Evolutionary conservation across 1,140 invertebrate genomes (phyloP), one percentile per base, ranked within the genome.

Genomic region (Sycophila sp.): DNA sequence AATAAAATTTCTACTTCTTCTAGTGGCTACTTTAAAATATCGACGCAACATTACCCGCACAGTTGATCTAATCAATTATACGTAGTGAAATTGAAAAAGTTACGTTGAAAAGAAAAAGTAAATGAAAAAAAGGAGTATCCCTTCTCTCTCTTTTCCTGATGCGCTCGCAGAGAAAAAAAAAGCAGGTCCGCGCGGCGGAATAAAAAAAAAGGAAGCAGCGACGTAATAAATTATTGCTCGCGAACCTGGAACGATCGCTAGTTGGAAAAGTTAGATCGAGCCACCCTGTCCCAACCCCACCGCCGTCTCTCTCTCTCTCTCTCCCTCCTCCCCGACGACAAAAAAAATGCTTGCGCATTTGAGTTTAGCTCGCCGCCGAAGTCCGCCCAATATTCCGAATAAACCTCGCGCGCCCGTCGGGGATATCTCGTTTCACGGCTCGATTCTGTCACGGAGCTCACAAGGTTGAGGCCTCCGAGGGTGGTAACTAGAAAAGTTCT

Each of bases 401-500:
- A 81, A 82, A 79, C 76, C 75, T 74, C 58, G 68, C 51, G 47
- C 70, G 34, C 10, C 49, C 55, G 38, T 56, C 62, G 60, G 76
- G n/a, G n/a, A n/a, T n/a, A 86, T 85, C 85, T 85, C 82, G 83
- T 86, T 86, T 86, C 84, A 86, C 84, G 84, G 80, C 83, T 86
- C 82, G 77, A 81, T 85, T 85, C 81, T 85, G 84, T 83, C 82
- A 82, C 80, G 77, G 78, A 78, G 75, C 49, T 67, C 51, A 45
- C 64, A 53, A 24, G 65, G 40, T 42, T 38, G 75, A 68, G 73
- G 69, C 76, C 68, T 64, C 65, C 69, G 71, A 75, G 40, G 38
- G 28, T 49, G 79, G 84, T 85, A 86, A 85, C 84, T 85, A 83
- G 84, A 85, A 85, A 85, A 86, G 74, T 86, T 85, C 80, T 80